phyloP scores from a whole-genome alignment of 2,113 vertebrate species.

The Triplophysa siluroides region DNA sequence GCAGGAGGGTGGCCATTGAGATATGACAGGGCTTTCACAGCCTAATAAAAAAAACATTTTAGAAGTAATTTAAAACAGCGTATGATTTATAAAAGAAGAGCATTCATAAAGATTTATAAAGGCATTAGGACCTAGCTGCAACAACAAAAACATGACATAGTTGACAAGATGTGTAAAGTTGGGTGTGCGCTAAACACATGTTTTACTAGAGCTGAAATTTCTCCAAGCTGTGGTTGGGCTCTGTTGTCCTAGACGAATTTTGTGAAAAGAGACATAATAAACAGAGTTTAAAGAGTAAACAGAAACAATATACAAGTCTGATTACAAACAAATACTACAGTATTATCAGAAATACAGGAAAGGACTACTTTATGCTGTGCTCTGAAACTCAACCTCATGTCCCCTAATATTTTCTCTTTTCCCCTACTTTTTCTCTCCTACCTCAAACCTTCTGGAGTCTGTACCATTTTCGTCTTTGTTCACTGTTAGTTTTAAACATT shows the following conservation, averaged over 20 bases:
- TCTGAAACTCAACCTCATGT: background rate
- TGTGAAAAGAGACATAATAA: constrained; percentile 22
- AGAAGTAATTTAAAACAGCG: background rate
- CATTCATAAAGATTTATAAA: no score
- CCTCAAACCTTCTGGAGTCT: background rate
- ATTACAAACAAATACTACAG: background rate
- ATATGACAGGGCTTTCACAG: constrained; percentile 61
- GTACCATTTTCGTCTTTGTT: background rate
- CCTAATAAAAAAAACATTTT: constrained; percentile 32
- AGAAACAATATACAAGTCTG: background rate
- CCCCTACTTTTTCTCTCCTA: background rate
- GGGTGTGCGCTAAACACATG: background rate
- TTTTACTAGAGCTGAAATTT: background rate
- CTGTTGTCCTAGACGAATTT: background rate
- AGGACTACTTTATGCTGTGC: background rate
- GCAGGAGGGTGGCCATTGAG: constrained; percentile 71
- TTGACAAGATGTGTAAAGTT: background rate
- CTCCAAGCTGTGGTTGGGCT: constrained; percentile 2
- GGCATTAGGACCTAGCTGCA: background rate
- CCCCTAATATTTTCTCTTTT: constrained; percentile 1
- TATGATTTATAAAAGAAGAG: background rate
- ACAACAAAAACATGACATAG: background rate
- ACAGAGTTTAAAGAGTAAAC: background rate
- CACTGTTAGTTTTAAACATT: constrained; percentile 4
- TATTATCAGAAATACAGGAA: background rate